A percentile compares a stretch with the other conserved stretches of the same genome.
Evolutionary conservation across 2,113 vertebrate species (phyloP).

Genomic region (Malurus alboscapulatus): DNA sequence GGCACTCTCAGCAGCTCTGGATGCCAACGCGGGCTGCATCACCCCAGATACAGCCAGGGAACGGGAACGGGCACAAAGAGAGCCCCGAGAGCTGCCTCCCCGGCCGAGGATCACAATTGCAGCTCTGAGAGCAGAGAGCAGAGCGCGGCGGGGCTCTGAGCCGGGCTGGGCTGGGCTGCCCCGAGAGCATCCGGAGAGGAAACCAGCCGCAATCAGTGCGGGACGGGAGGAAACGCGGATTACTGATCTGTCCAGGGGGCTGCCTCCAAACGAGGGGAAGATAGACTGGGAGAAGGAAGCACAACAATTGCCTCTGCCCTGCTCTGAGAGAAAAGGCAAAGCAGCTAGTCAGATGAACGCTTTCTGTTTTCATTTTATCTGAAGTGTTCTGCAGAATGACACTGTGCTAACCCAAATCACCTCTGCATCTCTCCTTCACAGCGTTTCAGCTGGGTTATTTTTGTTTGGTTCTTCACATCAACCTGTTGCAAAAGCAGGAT

Average conservation of each 20-base stretch:
- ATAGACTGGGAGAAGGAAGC: background rate
- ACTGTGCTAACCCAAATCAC: background rate
- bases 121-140: background rate
- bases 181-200: background rate
- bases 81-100: background rate
- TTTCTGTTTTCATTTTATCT: background rate
- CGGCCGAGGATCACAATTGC: rapidly evolving
- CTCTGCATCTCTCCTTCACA: background rate
- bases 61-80: background rate
- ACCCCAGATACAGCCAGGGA: too few relatives aligned
- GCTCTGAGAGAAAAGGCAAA: background rate
- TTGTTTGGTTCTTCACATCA: background rate
- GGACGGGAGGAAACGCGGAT: background rate
- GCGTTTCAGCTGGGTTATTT: background rate
- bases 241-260: background rate
- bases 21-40: rapidly evolving
- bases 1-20: too few relatives aligned
- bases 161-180: too few relatives aligned
- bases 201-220: rapidly evolving
- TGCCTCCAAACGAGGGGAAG: background rate
- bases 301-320: background rate
- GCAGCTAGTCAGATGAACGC: background rate
- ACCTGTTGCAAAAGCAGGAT: background rate
- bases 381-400: background rate
- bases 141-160: background rate